Base-by-base conservation (phyloP, 2,888 invertebrate species). In the Achlya flavicornis region DNA sequence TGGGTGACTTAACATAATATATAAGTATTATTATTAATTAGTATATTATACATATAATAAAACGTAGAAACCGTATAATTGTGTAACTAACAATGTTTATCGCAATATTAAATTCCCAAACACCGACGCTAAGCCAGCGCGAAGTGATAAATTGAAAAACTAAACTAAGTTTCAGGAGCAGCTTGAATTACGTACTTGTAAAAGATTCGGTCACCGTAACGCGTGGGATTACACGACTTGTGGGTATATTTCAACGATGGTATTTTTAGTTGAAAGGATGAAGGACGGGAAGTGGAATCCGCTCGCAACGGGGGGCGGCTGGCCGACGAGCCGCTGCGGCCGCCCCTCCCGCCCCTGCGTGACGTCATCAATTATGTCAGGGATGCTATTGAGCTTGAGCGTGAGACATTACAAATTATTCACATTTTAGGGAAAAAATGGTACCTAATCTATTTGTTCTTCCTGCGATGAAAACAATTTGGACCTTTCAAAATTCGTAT, bases 181-280 rank as follows among this genome's bases (percentile, higher is more conserved):
- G 16, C n/a, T 4, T 53, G 53, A 53, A 53, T 53, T n/a, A 53
- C 7, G 53, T 19, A 53, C 53, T 53, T 53, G 19, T 53, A 53
- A 53, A 46, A 53, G 19, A 19, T 8, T 53, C 53, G 53, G 53
- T 19, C 10, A 53, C 53, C 19, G 53, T n/a, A 53, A 53, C 19
- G 53, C 53, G 53, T 16, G n/a, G 16, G n/a, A 53, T 53, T 53
- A 53, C 53, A 19, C 53, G n/a, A 53, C 19, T 53, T 53, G 19
- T 0, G 19, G 10, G 19, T 19, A 53, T 53, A 19, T 53, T 19
- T 19, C 19, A 19, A 19, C 7, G 53, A 53, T 19, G 19, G 19
- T 19, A 53, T 53, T 41, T 41, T 41, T 19, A 14, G 19, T 53
- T 53, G 53, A 53, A 53, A 53, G 48, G 14, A 48, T 16, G 48